A percentile compares a stretch with the other conserved stretches of the same genome.
phyloP scores from a whole-genome alignment of 2,888 invertebrate species.

The Gymnosoma rotundatum region DNA sequence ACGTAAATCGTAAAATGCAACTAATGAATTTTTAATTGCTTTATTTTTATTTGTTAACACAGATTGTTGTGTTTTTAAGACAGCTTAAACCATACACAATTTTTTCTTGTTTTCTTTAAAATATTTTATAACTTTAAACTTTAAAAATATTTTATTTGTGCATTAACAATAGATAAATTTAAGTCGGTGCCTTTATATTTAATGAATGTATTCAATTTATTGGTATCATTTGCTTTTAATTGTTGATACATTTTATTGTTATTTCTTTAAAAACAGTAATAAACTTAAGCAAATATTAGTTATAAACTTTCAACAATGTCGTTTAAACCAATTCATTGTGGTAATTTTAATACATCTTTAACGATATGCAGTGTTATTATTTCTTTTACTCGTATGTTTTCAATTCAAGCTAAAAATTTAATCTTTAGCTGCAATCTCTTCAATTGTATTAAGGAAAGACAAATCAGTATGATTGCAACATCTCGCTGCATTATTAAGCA shows the following conservation, averaged over 20 bases:
- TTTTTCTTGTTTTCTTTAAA: neutral
- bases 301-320: neutral
- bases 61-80: neutral
- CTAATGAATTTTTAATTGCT: conserved; percentile 17
- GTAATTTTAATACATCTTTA: neutral
- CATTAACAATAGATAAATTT: conserved; percentile 7
- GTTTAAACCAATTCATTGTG: neutral
- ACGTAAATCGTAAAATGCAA: conserved; percentile 26
- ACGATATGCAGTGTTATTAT: too few species aligned
- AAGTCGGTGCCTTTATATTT: neutral
- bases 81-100: neutral
- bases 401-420: neutral
- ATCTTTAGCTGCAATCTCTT: neutral
- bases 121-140: neutral
- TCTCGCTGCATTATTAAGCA: too few species aligned
- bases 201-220: neutral
- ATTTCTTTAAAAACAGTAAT: neutral
- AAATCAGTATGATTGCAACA: too few species aligned
- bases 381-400: neutral
- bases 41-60: neutral
- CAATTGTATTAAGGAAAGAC: neutral
- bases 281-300: neutral
- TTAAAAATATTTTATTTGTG: neutral
- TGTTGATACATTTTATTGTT: neutral
- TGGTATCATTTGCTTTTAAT: neutral